Percentiles rank a stretch among this genome's conserved stretches.
Evolutionary conservation across 2,797 vertebrate species (phyloP).

Genomic region (Gambelia wislizenii): DNA sequence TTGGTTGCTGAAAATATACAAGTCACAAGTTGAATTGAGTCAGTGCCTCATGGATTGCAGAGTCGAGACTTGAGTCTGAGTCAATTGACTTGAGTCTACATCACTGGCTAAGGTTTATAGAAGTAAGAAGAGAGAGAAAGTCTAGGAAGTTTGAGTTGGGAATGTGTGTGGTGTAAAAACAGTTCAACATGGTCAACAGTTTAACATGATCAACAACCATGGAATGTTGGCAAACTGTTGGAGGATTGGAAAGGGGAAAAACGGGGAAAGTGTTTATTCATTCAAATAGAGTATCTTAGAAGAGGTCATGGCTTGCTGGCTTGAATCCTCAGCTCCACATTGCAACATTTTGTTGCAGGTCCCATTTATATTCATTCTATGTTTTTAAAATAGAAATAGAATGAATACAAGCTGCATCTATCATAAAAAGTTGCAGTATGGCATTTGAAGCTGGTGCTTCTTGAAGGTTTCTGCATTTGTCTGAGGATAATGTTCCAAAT

Average conservation of each 20-base stretch:
- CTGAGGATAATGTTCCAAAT: background rate
- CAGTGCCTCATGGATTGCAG: too few relatives aligned
- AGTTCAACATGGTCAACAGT: too few relatives aligned
- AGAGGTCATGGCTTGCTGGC: background rate
- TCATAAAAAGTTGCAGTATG: background rate
- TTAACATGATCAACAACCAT: background rate
- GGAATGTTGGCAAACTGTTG: background rate
- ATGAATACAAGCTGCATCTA: background rate
- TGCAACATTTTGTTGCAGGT: background rate
- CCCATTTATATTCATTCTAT: background rate
- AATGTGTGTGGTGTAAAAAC: too few relatives aligned
- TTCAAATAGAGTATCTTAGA: background rate
- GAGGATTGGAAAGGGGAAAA: too few relatives aligned
- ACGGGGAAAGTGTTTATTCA: background rate
- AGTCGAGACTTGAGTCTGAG: too few relatives aligned
- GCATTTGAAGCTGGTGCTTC: background rate
- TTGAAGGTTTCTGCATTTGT: background rate
- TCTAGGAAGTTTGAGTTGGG: too few relatives aligned
- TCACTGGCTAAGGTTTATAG: background rate
- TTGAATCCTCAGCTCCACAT: background rate
- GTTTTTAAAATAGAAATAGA: too few relatives aligned
- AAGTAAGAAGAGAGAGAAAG: background rate
- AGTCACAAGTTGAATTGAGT: too few relatives aligned
- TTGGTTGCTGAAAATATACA: too few relatives aligned
- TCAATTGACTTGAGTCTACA: too few relatives aligned